Conservation (phyloP, 2,888 invertebrate species). For the Oscheius myriophilus region DNA sequence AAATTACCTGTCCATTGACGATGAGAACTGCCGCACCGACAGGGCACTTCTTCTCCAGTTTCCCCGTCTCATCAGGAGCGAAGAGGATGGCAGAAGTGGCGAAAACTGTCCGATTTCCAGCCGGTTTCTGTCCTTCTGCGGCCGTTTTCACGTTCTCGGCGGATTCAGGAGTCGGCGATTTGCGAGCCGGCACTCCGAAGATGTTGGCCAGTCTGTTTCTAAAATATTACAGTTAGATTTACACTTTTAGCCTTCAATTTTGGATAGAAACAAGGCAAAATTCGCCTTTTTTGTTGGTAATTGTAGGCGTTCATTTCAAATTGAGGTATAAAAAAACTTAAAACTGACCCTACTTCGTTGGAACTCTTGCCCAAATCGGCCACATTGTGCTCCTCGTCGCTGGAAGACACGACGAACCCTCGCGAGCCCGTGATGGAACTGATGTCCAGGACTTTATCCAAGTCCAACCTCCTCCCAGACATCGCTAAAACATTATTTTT, state of each 20-base stretch:
- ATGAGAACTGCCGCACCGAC: slow-evolving; percentile 7
- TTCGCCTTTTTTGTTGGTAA: no score
- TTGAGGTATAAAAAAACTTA: no score
- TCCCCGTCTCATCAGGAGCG: slow-evolving; percentile 8
- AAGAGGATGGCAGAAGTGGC: slow-evolving; percentile 12
- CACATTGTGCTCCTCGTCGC: slow-evolving; percentile 29
- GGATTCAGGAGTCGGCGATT: no score
- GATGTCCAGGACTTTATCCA: slow-evolving; percentile 29
- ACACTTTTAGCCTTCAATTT: no score
- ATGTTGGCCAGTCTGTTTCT: slow-evolving; percentile 13
- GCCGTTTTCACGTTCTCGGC: background rate
- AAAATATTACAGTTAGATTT: background rate
- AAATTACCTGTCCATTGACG: slow-evolving; percentile 3
- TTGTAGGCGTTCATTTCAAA: no score
- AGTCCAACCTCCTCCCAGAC: background rate
- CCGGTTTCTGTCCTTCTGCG: background rate
- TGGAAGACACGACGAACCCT: slow-evolving; percentile 26
- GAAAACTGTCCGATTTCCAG: background rate
- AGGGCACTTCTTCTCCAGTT: slow-evolving; percentile 6
- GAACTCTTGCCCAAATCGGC: slow-evolving; percentile 17
- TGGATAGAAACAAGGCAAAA: no score
- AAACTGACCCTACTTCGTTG: slow-evolving; percentile 7
- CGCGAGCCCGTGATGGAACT: slow-evolving; percentile 16
- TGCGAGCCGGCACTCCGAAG: background rate
- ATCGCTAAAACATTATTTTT: no score